Percentiles rank a stretch among this genome's conserved stretches.
Conservation (phyloP, 2,797 vertebrate species). For the Myotis pilosus region DNA sequence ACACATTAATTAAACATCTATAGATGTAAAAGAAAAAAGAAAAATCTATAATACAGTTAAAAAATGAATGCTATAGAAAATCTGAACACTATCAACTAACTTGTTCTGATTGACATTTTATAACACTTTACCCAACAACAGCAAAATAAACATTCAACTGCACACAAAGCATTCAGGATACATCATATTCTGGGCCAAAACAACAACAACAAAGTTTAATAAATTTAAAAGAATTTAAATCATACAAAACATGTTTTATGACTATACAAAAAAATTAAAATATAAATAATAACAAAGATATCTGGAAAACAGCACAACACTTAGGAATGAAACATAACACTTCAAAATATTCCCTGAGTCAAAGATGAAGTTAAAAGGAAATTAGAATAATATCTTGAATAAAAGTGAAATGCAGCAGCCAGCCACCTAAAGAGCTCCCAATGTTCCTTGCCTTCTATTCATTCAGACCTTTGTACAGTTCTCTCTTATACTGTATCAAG, state of each 20-base stretch:
- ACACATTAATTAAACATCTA: not conserved
- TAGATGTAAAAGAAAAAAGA: slow-evolving; percentile 17
- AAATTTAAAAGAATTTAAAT: slow-evolving; percentile 16
- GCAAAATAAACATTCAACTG: not conserved
- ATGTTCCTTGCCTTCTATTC: not conserved
- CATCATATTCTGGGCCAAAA: not conserved
- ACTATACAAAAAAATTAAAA: slow-evolving; percentile 2
- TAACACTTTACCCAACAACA: not conserved
- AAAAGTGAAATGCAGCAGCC: not conserved
- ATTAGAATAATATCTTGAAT: not conserved
- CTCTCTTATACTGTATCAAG: not conserved
- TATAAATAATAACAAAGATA: not conserved
- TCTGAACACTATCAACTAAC: not conserved
- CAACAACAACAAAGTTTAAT: not conserved
- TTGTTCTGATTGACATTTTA: not conserved
- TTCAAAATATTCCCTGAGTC: not conserved
- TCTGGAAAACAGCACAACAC: not conserved
- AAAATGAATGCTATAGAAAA: not conserved
- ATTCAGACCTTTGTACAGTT: not conserved
- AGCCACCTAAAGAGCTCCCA: not conserved
- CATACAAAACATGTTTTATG: not conserved
- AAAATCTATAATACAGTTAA: not conserved
- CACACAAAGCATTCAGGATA: not conserved
- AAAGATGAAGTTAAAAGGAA: not conserved
- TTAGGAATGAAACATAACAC: slow-evolving; percentile 9